Percentiles rank a stretch among this genome's conserved stretches.
Conservation (phyloP, 2,113 vertebrate species). For the Lanius collurio region DNA sequence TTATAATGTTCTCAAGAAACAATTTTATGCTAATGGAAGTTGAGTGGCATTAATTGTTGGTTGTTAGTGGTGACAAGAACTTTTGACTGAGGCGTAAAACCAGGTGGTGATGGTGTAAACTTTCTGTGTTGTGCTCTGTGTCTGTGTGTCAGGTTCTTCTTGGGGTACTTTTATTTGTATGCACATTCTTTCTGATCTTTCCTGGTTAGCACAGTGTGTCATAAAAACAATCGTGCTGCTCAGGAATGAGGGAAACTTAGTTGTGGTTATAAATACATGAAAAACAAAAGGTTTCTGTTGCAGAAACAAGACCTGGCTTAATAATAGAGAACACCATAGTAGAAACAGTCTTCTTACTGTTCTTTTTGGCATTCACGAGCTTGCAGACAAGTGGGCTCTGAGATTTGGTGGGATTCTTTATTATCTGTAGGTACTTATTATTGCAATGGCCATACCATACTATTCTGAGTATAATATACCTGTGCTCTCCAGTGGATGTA, state of each 20-base stretch:
- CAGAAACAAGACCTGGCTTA: not conserved
- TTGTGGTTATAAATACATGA: not conserved
- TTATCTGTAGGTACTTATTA: not conserved
- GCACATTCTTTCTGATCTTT: not conserved
- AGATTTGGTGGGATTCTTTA: not conserved
- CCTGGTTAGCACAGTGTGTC: not conserved
- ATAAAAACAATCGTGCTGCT: fast-evolving
- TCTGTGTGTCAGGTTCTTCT: not conserved
- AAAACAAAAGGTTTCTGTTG: not conserved
- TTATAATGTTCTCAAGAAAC: not conserved
- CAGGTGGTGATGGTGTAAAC: not conserved
- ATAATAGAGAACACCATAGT: not conserved
- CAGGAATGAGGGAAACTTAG: not conserved
- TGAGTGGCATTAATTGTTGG: not conserved
- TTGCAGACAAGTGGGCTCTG: not conserved
- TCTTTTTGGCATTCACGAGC: not conserved
- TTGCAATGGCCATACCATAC: not conserved
- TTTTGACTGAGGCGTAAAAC: not conserved
- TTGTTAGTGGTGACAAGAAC: not conserved
- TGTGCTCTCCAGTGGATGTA: not conserved
- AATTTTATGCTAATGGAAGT: not conserved
- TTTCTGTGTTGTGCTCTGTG: not conserved
- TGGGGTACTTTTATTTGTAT: not conserved
- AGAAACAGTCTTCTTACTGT: not conserved
- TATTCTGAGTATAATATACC: not conserved